Percentiles rank a stretch among this genome's conserved stretches.
These are phyloP conservation scores for Syrphus vitripennis DNA, from an alignment of 2,888 invertebrate species.

Conservation along the genomic window DNA sequence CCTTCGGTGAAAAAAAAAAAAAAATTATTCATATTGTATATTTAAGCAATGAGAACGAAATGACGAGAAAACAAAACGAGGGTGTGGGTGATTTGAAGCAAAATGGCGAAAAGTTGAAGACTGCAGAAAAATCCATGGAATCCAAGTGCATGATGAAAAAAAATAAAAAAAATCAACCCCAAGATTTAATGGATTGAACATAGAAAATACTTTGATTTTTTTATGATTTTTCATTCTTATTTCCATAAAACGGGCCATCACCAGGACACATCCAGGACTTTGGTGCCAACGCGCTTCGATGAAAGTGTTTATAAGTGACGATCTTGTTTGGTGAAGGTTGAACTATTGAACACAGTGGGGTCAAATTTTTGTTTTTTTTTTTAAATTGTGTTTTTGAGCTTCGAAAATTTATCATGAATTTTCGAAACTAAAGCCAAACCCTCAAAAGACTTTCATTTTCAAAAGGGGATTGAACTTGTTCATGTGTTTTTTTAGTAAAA, in stretches of 20 bases:
- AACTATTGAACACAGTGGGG: background rate
- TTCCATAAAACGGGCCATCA: background rate
- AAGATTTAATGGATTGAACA: conserved; percentile 63
- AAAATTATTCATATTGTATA: conserved; percentile 48
- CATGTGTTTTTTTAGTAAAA: too few species aligned
- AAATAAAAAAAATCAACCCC: background rate
- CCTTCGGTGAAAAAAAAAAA: background rate
- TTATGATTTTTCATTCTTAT: conserved; percentile 24
- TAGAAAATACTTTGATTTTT: conserved; percentile 38
- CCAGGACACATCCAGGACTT: background rate
- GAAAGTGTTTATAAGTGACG: background rate
- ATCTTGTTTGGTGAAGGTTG: background rate
- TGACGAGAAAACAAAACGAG: too few species aligned
- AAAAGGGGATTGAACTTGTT: too few species aligned
- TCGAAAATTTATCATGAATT: background rate
- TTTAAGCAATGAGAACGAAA: conserved; percentile 24
- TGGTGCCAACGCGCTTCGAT: background rate
- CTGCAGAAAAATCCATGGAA: background rate
- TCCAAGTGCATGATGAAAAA: conserved; percentile 43
- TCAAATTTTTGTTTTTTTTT: background rate
- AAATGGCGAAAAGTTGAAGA: conserved; percentile 8
- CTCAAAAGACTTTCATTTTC: too few species aligned
- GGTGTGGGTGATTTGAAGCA: conserved; percentile 16
- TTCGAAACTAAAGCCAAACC: background rate
- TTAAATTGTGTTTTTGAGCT: background rate